Evolutionary conservation across 2,113 vertebrate species (phyloP).

Genomic region (Furnarius figulus): DNA sequence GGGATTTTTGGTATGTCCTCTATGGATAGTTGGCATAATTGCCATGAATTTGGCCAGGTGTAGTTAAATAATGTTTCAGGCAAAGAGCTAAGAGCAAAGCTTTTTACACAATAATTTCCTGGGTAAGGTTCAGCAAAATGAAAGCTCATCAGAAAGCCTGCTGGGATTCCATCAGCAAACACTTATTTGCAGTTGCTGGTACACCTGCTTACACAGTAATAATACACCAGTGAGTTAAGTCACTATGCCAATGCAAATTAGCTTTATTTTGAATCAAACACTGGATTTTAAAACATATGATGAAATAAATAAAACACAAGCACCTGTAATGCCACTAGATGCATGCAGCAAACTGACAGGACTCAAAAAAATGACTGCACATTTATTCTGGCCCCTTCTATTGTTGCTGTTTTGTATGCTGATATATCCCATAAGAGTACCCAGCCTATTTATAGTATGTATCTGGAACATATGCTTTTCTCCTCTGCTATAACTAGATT

Average conservation of each 20-base stretch:
- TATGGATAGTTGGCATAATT: conserved; percentile 64
- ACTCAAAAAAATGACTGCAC: neutral
- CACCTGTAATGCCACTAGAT: neutral
- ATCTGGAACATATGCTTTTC: conserved; percentile 63
- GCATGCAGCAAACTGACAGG: neutral
- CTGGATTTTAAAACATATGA: conserved; percentile 44
- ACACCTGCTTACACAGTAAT: conserved; percentile 82
- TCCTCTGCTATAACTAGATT: conserved; percentile 29
- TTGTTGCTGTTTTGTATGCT: conserved; percentile 32
- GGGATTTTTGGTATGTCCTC: conserved; percentile 60
- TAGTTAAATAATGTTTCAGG: conserved; percentile 70
- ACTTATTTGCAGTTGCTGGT: conserved; percentile 77
- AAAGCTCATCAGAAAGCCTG: conserved; percentile 81
- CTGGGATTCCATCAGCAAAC: conserved; percentile 81
- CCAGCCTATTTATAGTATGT: conserved; percentile 52
- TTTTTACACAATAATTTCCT: conserved; percentile 78
- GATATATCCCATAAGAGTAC: conserved; percentile 28
- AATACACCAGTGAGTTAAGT: conserved; percentile 77
- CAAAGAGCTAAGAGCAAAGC: conserved; percentile 70
- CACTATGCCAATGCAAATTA: conserved; percentile 78
- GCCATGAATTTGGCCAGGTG: conserved; percentile 74
- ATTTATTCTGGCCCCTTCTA: neutral
- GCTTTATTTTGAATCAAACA: conserved; percentile 71
- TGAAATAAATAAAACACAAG: neutral
- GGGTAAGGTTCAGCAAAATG: conserved; percentile 78